phyloP scores from a whole-genome alignment of 2,797 vertebrate species.

The Periparus ater region DNA sequence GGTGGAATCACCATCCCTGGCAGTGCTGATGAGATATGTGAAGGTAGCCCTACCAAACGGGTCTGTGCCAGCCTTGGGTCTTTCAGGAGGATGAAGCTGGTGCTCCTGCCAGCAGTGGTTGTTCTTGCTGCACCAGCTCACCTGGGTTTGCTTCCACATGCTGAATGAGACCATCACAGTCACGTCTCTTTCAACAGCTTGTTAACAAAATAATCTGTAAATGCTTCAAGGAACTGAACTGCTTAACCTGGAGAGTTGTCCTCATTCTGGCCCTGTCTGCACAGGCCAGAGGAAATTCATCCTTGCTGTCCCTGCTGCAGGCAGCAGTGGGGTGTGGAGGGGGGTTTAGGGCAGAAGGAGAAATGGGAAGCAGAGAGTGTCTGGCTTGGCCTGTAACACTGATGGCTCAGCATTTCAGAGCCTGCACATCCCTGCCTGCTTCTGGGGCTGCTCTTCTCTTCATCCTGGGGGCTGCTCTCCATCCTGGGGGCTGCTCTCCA shows the following conservation, averaged over 20 bases:
- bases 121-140: accelerated
- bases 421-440: accelerated
- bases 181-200: not conserved
- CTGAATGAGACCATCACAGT: not conserved
- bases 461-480: not conserved
- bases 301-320: accelerated
- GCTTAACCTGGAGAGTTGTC: not conserved
- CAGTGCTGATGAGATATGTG: not conserved
- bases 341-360: not conserved
- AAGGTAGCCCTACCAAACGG: not conserved
- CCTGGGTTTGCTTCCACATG: accelerated
- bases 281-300: accelerated
- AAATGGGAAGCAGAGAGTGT: accelerated
- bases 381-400: not conserved
- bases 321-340: not conserved
- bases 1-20: not conserved
- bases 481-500: not conserved
- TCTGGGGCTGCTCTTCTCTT: not conserved
- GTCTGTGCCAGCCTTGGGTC: not conserved
- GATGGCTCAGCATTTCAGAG: not conserved
- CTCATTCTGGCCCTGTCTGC: accelerated
- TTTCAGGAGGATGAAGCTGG: not conserved
- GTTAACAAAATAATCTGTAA: not conserved
- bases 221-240: not conserved
- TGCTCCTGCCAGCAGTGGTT: accelerated